Evolutionary conservation across 1,140 invertebrate species (phyloP).

Genomic region (Drosophila chauvacae): DNA sequence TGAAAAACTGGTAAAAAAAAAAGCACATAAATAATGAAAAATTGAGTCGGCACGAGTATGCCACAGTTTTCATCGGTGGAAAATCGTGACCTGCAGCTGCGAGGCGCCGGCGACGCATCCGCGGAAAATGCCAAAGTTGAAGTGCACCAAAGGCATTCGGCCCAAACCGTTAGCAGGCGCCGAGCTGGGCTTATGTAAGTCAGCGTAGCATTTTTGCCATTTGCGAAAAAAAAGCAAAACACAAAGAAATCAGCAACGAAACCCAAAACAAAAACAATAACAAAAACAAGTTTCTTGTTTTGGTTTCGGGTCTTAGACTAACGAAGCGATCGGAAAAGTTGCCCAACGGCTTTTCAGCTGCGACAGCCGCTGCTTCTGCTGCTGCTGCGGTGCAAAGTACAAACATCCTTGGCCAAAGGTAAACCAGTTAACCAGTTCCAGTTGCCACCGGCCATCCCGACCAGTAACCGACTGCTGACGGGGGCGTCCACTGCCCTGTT

Average conservation of each 20-base stretch:
- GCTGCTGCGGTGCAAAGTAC: constrained; percentile 48
- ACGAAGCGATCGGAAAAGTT: constrained; percentile 61
- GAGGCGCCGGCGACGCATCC: constrained; percentile 46
- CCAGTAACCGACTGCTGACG: constrained; percentile 23
- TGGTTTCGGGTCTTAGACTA: constrained; percentile 51
- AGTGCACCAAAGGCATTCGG: constrained; percentile 51
- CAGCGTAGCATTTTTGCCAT: constrained; percentile 63
- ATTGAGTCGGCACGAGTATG: constrained; percentile 39
- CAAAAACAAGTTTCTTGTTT: constrained; percentile 73
- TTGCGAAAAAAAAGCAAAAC: constrained; percentile 41
- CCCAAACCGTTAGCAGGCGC: constrained; percentile 33
- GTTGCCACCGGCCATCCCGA: constrained; percentile 27
- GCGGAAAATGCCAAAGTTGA: constrained; percentile 73
- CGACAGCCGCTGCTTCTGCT: constrained; percentile 12
- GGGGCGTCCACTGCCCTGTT: constrained; percentile 60
- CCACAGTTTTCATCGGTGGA: constrained; percentile 60
- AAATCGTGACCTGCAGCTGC: constrained; percentile 30
- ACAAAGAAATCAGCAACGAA: constrained; percentile 37
- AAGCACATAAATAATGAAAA: constrained; percentile 21
- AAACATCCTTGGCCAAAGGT: constrained; percentile 80
- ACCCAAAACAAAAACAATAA: constrained; percentile 11
- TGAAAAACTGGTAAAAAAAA: constrained; percentile 13
- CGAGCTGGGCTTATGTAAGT: constrained; percentile 69
- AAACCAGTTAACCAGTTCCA: constrained; percentile 74
- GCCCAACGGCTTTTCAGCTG: constrained; percentile 66